A percentile compares a stretch with the other conserved stretches of the same genome.
These are phyloP conservation scores for Ophraella communa DNA, from an alignment of 2,888 invertebrate genomes.

Conservation along the genomic window DNA sequence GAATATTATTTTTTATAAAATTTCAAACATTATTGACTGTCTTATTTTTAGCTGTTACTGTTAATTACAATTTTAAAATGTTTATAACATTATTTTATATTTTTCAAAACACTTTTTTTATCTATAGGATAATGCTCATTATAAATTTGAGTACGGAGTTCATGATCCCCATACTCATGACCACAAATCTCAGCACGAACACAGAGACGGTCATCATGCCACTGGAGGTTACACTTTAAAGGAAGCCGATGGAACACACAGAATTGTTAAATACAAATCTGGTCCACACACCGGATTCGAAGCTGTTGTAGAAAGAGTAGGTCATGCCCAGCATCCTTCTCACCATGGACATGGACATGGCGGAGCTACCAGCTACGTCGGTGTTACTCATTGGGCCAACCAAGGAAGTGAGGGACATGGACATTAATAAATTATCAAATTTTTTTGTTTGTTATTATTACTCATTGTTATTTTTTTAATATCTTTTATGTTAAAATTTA, in stretches of 20 bases:
- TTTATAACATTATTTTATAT: no score
- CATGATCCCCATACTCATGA: conserved; percentile 57
- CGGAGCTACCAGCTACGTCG: conserved; percentile 43
- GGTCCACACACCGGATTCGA: conserved; percentile 42
- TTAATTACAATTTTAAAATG: no score
- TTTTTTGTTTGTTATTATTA: background rate
- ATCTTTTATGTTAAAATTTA: background rate
- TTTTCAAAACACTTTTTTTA: no score
- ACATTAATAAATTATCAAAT: conserved; percentile 3
- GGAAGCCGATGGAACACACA: conserved; percentile 56
- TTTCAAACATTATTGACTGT: no score
- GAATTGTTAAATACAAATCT: conserved; percentile 54
- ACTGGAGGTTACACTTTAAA: conserved; percentile 55
- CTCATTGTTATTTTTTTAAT: background rate
- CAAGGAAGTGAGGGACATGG: conserved; percentile 32
- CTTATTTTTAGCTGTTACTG: no score
- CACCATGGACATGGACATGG: conserved; percentile 40
- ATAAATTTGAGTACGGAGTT: conserved; percentile 57
- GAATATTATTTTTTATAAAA: no score
- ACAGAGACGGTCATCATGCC: conserved; percentile 54
- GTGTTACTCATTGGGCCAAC: conserved; percentile 44
- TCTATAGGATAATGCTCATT: conserved; percentile 41
- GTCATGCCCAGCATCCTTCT: conserved; percentile 47
- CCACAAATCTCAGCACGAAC: conserved; percentile 55
- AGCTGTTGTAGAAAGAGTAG: conserved; percentile 44